Conservation (phyloP, 2,113 vertebrate genomes). For the Dipodomys stephensi region DNA sequence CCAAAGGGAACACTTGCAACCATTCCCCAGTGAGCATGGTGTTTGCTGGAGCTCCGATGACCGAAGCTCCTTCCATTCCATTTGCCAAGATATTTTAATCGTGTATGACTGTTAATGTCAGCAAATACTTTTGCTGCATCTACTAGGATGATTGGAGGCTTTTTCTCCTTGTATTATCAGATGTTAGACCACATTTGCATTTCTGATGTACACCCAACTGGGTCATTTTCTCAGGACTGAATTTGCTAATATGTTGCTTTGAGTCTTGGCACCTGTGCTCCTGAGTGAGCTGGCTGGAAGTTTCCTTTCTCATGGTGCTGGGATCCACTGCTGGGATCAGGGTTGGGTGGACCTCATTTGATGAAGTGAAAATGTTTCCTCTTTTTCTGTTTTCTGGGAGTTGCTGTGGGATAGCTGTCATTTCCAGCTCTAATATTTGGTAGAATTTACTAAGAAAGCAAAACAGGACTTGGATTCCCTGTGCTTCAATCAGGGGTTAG, state of each 20-base stretch:
- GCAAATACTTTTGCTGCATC: background rate
- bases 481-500: background rate
- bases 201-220: background rate
- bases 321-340: background rate
- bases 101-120: background rate
- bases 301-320: background rate
- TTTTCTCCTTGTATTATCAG: constrained; percentile 2
- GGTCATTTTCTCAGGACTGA: background rate
- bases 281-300: background rate
- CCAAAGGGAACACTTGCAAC: constrained; percentile 27
- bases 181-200: background rate
- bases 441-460: background rate
- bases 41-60: too few species aligned
- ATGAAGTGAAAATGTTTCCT: background rate
- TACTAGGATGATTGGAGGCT: background rate
- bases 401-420: background rate
- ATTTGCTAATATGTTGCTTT: background rate
- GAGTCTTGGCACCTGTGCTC: background rate
- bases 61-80: background rate
- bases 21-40: background rate
- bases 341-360: background rate
- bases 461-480: background rate
- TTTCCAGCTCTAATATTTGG: background rate
- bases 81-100: background rate
- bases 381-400: background rate